Conservation (phyloP, 2,888 invertebrate genomes). For the Drosophila dives region DNA sequence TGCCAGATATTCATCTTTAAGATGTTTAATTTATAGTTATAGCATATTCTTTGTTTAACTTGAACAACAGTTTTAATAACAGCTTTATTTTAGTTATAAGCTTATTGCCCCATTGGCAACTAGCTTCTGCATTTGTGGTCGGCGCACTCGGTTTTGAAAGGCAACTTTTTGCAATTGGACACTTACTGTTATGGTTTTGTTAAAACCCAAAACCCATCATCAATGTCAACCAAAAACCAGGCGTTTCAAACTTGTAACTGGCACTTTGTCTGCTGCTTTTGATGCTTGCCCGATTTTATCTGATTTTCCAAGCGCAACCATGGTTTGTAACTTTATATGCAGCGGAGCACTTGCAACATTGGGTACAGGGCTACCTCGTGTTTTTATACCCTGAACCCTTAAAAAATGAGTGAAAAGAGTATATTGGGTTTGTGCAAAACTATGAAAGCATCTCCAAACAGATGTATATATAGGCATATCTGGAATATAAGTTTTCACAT, state of each 20-base stretch:
- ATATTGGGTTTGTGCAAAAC: not conserved
- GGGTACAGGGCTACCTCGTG: constrained; percentile 58
- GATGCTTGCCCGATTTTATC: constrained; percentile 27
- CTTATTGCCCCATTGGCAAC: constrained; percentile 12
- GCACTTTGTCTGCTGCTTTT: constrained; percentile 24
- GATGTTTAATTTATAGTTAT: not conserved
- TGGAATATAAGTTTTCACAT: not conserved
- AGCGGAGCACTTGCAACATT: constrained; percentile 63
- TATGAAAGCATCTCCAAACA: not conserved
- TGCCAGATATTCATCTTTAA: not conserved
- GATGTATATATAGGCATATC: not conserved
- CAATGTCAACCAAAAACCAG: constrained; percentile 62
- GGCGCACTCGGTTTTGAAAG: constrained; percentile 2
- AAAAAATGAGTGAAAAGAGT: not conserved
- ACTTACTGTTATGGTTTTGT: constrained; percentile 26
- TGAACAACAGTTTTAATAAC: not conserved
- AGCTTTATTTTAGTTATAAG: not conserved
- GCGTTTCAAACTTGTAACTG: constrained; percentile 13
- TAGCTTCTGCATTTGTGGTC: constrained; percentile 3
- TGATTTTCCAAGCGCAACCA: constrained; percentile 56
- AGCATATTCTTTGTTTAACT: not conserved
- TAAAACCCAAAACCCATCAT: constrained; percentile 51
- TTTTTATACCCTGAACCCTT: not conserved
- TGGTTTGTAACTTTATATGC: constrained; percentile 64
- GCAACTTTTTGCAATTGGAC: constrained; percentile 40